A percentile compares a stretch with the other conserved stretches of the same genome.
Evolutionary conservation across 2,888 invertebrate genomes (phyloP).

Genomic region (Leptinotarsa rubiginosa): DNA sequence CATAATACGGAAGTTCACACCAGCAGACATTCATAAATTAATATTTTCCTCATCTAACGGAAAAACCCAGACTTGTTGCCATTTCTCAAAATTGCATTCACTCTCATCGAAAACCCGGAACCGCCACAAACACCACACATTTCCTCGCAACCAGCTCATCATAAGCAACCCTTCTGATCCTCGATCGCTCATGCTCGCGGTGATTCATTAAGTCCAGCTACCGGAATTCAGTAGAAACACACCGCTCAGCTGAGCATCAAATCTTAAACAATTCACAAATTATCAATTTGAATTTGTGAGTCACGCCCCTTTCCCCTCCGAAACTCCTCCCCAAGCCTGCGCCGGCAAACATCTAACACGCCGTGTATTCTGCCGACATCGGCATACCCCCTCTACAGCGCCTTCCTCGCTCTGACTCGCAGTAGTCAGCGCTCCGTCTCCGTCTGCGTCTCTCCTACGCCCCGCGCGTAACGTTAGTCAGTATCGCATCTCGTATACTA

Average conservation of each 20-base stretch:
- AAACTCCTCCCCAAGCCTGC: slow-evolving; percentile 65
- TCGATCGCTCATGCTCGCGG: slow-evolving; percentile 30
- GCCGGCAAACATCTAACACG: slow-evolving; percentile 57
- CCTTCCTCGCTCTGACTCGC: slow-evolving; percentile 53
- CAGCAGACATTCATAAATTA: no score
- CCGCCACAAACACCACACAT: slow-evolving; percentile 16
- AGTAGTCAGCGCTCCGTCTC: slow-evolving; percentile 38
- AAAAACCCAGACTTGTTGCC: no score
- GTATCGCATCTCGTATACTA: slow-evolving; percentile 64
- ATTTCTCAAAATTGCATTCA: no score
- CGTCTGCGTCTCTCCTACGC: slow-evolving; percentile 47
- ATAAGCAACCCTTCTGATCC: slow-evolving; percentile 13
- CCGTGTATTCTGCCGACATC: slow-evolving; percentile 54
- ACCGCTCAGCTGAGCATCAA: slow-evolving; percentile 64
- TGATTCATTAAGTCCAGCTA: slow-evolving; percentile 60
- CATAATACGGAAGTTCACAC: no score
- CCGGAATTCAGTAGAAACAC: slow-evolving; percentile 57
- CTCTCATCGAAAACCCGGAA: no score
- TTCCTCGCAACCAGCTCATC: neutral
- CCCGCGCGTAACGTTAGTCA: slow-evolving; percentile 54
- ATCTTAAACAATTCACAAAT: slow-evolving; percentile 68
- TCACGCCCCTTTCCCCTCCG: slow-evolving; percentile 61
- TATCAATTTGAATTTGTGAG: slow-evolving; percentile 65
- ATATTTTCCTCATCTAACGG: no score
- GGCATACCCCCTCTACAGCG: slow-evolving; percentile 56